Conservation (phyloP, 35 echinoderm and acorn worm genomes). For the Eucidaris tribuloides region DNA sequence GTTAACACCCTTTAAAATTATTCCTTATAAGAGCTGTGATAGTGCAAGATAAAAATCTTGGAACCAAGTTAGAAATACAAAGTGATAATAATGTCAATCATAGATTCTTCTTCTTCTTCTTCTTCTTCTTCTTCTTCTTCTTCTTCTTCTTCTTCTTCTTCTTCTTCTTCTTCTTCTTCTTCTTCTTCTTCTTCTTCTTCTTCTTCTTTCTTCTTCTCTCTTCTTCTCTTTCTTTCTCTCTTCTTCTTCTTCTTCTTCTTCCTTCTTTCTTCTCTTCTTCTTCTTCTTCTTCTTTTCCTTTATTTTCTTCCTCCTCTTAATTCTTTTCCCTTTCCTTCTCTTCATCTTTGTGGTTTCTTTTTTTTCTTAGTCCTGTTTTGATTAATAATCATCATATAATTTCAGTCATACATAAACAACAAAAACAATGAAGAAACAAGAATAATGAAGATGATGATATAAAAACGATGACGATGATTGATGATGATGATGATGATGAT, state of each 20-base stretch:
- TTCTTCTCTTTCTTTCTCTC: neutral
- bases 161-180: neutral
- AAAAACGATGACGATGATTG: too few relatives aligned
- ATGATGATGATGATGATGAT: too few relatives aligned
- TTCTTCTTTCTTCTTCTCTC: neutral
- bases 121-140: neutral
- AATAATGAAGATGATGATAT: too few relatives aligned
- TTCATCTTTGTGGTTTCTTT: neutral
- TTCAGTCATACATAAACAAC: too few relatives aligned
- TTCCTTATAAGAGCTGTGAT: too few relatives aligned
- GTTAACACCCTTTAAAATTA: too few relatives aligned
- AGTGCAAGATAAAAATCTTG: too few relatives aligned
- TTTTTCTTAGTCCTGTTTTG: neutral
- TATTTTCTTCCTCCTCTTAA: neutral
- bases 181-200: neutral
- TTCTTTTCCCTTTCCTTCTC: neutral
- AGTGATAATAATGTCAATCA: too few relatives aligned
- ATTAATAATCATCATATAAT: neutral
- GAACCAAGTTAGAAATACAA: too few relatives aligned
- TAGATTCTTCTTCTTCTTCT: neutral
- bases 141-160: neutral
- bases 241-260: neutral
- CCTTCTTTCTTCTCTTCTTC: neutral
- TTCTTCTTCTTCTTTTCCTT: neutral
- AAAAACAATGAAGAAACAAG: too few relatives aligned